Base-by-base conservation (phyloP, 2,888 invertebrate species). In the Chymomyza caudatula region DNA sequence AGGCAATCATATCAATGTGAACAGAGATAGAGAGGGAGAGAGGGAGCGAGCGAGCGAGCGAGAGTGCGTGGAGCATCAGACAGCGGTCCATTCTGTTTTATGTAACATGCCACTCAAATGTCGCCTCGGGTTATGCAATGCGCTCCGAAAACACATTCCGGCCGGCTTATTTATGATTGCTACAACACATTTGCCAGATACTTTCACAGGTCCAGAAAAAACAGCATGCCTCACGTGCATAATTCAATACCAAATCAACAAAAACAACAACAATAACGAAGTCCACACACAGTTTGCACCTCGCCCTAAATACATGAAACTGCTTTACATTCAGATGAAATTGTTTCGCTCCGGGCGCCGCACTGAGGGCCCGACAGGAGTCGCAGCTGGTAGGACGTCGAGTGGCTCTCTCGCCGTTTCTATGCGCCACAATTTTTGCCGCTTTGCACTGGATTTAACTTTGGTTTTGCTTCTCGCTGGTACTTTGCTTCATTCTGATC, bases 401-500 rank as follows among this genome's bases (percentile, higher is more conserved):
- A 52, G n/a, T n/a, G 53, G 65, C 43, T 59, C 71, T 71, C 69
- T 69, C 65, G 72, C 55, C 63, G 55, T 65, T 63, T 68, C 58
- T 55, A 51, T 54, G 53, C 62, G 59, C 52, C 60, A 43, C 47
- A 17, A 47, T 47, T 13, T 8, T 4, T 47, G 19, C 17, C 47
- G 47, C 8, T 47, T 47, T 47, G 19, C 47, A 8, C 2, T 60
- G 73, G 29, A 37, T 37, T 37, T 37, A 11, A 37, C 54, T 59
- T 42, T 69, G 43, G 58, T 56, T 56, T 57, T 61, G 54, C 58
- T 56, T 70, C 62, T 51, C 29, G 29, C 29, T 37, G n/a, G n/a
- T n/a, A n/a, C 11, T 37, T 74, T 83, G 76, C 79, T 76, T 77
- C 78, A 11, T 37, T 4, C 73, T 83, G 76, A 81, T 78, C 78